phyloP scores from a whole-genome alignment of 2,113 vertebrate species.

The Galeopterus variegatus region DNA sequence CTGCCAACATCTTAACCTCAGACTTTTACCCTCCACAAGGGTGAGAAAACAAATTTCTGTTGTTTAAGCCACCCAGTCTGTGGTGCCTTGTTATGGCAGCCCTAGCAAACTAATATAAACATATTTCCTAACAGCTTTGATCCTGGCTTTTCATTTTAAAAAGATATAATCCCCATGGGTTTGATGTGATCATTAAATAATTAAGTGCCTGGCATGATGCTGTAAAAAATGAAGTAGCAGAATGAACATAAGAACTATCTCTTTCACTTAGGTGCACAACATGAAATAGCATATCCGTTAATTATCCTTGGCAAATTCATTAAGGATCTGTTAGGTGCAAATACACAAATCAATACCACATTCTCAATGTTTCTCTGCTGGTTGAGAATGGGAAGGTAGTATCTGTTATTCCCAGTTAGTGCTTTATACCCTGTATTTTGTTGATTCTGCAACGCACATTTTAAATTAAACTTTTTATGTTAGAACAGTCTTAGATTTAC shows the following conservation, averaged over 20 bases:
- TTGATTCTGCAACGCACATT: neutral
- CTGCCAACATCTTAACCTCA: neutral
- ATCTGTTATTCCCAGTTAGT: neutral
- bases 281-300: conserved; percentile 56
- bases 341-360: conserved; percentile 55
- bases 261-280: conserved; percentile 58
- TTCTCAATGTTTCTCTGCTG: conserved; percentile 9
- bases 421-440: neutral
- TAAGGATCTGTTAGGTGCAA: conserved; percentile 54
- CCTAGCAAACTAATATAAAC: neutral
- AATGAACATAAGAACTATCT: conserved; percentile 32
- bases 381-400: neutral
- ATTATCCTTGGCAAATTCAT: conserved; percentile 74
- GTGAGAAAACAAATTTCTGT: neutral
- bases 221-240: conserved; percentile 49
- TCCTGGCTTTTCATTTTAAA: neutral
- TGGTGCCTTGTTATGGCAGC: neutral
- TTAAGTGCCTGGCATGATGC: conserved; percentile 1
- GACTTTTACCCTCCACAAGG: neutral
- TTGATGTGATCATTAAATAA: conserved; percentile 66
- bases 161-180: neutral
- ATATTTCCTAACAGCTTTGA: neutral
- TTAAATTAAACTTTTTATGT: conserved; percentile 10
- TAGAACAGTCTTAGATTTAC: neutral
- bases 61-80: neutral